Evolutionary conservation across 2,888 invertebrate species (phyloP).

Genomic region (Oxytorus armatus): DNA sequence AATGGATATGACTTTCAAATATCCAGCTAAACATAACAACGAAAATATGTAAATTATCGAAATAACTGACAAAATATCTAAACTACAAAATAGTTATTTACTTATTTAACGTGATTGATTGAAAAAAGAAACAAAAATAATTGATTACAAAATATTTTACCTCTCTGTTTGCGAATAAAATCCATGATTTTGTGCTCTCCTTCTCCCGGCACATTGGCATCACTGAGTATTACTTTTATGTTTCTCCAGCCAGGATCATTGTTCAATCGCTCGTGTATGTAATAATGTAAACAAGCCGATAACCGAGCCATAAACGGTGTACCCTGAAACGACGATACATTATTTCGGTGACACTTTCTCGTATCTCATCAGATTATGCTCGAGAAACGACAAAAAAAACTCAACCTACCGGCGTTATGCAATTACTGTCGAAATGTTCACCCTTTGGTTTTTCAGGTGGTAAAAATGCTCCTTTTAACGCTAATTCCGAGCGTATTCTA

Average conservation of each 20-base stretch:
- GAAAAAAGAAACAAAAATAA: too few species aligned
- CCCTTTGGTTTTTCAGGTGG: conserved; percentile 96
- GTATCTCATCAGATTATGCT: neutral
- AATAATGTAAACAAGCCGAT: conserved; percentile 93
- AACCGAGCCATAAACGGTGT: conserved; percentile 98
- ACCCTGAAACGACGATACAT: conserved; percentile 86
- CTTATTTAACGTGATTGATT: too few species aligned
- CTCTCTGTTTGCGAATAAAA: conserved; percentile 97
- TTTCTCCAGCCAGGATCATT: conserved; percentile 97
- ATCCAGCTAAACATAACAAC: neutral
- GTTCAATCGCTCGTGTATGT: conserved; percentile 95
- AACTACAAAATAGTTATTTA: too few species aligned
- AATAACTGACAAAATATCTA: neutral
- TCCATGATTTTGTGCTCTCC: conserved; percentile 99
- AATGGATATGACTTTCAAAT: neutral
- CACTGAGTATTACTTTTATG: conserved; percentile 98
- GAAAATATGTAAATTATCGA: too few species aligned
- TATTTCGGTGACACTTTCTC: neutral
- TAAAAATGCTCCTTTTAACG: conserved; percentile 89
- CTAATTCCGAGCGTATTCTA: conserved; percentile 90
- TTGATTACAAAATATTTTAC: conserved; percentile 82
- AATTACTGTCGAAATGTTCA: conserved; percentile 99
- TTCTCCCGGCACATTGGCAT: conserved; percentile 99
- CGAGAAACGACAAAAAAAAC: neutral
- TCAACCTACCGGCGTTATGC: conserved; percentile 94